Evolutionary conservation across 2,888 invertebrate genomes (phyloP).

Genomic region (Chloromyia formosa): DNA sequence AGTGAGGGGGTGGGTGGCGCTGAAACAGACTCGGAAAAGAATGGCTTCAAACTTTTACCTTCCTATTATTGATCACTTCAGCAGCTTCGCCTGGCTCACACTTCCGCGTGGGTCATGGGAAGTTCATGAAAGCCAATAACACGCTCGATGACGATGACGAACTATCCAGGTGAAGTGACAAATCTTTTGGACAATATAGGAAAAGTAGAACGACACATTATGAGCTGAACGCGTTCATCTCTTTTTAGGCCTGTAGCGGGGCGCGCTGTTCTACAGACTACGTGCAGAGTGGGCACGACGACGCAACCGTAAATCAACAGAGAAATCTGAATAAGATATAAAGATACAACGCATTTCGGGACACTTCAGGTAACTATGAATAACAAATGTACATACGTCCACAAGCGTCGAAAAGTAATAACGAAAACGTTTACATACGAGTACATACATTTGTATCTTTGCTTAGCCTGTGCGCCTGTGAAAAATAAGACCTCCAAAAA

Average conservation of each 20-base stretch:
- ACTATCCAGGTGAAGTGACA: slow-evolving; percentile 15
- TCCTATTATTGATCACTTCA: neutral
- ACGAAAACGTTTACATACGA: slow-evolving; percentile 1
- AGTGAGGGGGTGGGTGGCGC: no score
- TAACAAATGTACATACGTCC: neutral
- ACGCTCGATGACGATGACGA: slow-evolving; percentile 20
- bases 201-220: slow-evolving; percentile 9
- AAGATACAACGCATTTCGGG: neutral
- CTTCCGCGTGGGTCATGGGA: slow-evolving; percentile 15
- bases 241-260: no score
- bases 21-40: no score
- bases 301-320: neutral
- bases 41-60: neutral
- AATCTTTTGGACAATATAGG: neutral
- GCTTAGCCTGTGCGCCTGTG: neutral
- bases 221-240: no score
- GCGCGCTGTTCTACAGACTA: neutral
- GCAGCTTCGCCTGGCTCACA: neutral
- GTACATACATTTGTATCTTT: neutral
- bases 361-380: neutral
- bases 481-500: neutral
- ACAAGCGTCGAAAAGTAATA: neutral
- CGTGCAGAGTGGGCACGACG: neutral
- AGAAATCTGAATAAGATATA: slow-evolving; percentile 3
- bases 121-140: slow-evolving; percentile 25